Evolutionary conservation across 2,888 invertebrate species (phyloP), one percentile per base, ranked within the genome.

Genomic region (Catocala fraxini): DNA sequence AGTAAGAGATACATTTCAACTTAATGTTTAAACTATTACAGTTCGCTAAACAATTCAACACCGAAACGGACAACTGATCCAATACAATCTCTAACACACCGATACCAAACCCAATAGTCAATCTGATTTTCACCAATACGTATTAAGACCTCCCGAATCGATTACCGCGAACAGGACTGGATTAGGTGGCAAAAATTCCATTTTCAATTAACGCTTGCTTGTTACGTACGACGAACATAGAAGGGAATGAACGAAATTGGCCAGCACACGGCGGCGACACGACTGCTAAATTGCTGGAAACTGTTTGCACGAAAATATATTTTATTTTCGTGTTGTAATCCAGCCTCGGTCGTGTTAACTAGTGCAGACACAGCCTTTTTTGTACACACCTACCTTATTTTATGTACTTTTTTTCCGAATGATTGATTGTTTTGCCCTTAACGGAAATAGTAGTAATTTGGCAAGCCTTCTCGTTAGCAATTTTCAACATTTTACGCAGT

Each of bases 121-220:
- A 65, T 60, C 13, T 49, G 59, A 65, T 65, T 62, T 59, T 67
- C 51, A 49, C 45, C 61, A 62, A 66, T 59, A 71, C 64, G 53
- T 64, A 71, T 65, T 72, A 72, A 74, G 68, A 69, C 62, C 68
- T 74, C 48, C 60, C 59, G 66, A 63, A 66, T 79, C 78, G 78
- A 86, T 87, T 82, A 82, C 71, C 66, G 62, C 78, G 70, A 75
- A 71, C 81, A 77, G 68, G 68, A 68, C 53, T 41, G 83, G 84
- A 86, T 88, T 89, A 89, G 85, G 83, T 87, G 86, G 81, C 84
- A 87, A 89, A 91, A 91, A 89, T 84, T 79, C 85, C 84, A 79
- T 85, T 90, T 93, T 90, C 92, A 93, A 93, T 93, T 93, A 93
- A 87, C 86, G 81, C 66, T 71, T 77, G 85, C 92, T 91, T 93